Evolutionary conservation across 2,888 invertebrate species (phyloP), one percentile per base, ranked within the genome.

Genomic region (Cantharis rustica): DNA sequence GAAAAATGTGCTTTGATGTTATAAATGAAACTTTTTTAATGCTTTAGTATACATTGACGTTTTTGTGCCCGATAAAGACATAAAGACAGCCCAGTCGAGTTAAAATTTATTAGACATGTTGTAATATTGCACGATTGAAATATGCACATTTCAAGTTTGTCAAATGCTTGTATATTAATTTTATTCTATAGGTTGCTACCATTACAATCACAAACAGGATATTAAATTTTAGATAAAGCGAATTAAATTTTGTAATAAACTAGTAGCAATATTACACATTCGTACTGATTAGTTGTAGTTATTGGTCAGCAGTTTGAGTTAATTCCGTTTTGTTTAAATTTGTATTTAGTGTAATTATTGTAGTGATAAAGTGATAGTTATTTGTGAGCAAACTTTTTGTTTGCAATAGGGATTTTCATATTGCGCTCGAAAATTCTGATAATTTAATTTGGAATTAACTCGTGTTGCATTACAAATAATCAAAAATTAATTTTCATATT

Each of bases 211-310:
- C 64, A 71, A 64, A 64, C 31, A 27, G 71, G 71, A 71, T 71
- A 71, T 71, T 71, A 64, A 71, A 71, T 71, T 71, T 63, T 64
- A 71, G 63, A 71, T 71, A 63, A 71, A 71, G 70, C 71, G 17
- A 71, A 64, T 71, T 16, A 63, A 70, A 64, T 64, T 31, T 31
- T 64, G 71, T 27, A 71, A 64, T 68, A 61, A 72, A 68, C 68
- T 61, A 61, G 16, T 11, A 26, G 23, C 20, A 66, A 20, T 61
- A 68, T 68, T 61, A 13, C 68, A 61, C 72, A 72, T 68, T 72
- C 16, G 61, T 23, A 72, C 68, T 61, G 72, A 72, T 72, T 68
- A 68, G 61, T 72, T 71, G 31, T 47, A 68, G 66, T 71, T 62
- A 47, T 68, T 72, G 66, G 72, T 68, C 26, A 61, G 68, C 72